Evolutionary conservation across 2,888 invertebrate genomes (phyloP).

Genomic region (Mythimna vitellina): DNA sequence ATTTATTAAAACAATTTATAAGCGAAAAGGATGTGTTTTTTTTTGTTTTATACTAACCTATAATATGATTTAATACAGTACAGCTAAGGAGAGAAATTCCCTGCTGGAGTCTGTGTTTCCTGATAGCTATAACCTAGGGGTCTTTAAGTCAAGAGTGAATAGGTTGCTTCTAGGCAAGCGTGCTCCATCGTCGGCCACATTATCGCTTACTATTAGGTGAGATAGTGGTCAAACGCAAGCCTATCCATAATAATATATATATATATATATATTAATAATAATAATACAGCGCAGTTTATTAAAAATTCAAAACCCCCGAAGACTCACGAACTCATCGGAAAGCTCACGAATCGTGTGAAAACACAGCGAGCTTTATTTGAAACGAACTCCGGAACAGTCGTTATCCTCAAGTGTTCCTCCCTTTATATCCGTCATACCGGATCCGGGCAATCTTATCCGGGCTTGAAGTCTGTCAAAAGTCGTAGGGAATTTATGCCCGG

Average conservation of each 20-base stretch:
- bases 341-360: slow-evolving; percentile 13
- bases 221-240: too few species aligned
- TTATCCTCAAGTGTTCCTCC: slow-evolving; percentile 57
- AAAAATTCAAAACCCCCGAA: not conserved
- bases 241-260: too few species aligned
- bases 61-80: too few species aligned
- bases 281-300: not conserved
- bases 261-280: too few species aligned
- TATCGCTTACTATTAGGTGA: too few species aligned
- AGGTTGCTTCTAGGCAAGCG: too few species aligned
- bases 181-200: too few species aligned
- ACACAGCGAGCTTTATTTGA: slow-evolving; percentile 38
- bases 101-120: too few species aligned
- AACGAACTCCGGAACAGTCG: slow-evolving; percentile 50
- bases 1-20: too few species aligned
- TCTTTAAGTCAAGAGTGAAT: too few species aligned
- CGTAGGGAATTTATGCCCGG: slow-evolving; percentile 47
- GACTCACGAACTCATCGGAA: not conserved
- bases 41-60: not conserved
- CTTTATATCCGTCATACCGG: slow-evolving; percentile 58
- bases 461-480: slow-evolving; percentile 54
- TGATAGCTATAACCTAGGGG: too few species aligned
- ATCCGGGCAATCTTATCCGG: slow-evolving; percentile 56
- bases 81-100: too few species aligned
- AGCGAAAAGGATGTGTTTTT: not conserved